A percentile compares a stretch with the other conserved stretches of the same genome.
Conservation (phyloP, 1,140 invertebrate species). For the Philopotamus ludificatus region DNA sequence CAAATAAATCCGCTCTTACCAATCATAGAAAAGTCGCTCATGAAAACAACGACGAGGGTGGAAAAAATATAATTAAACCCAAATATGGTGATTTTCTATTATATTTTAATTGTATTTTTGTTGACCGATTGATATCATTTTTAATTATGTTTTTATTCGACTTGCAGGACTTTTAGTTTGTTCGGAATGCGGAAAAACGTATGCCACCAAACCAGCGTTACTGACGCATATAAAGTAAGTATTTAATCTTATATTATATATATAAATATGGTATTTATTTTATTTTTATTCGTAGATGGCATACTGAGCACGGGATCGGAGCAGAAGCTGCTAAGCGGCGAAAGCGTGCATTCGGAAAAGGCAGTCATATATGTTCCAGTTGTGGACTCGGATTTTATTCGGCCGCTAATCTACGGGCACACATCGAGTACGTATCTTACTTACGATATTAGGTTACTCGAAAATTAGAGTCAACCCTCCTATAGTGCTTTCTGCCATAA, state of each 20-base stretch:
- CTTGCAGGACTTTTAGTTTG: slow-evolving; percentile 11
- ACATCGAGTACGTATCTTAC: slow-evolving; percentile 27
- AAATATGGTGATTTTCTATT: not conserved
- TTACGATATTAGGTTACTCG: too few species aligned
- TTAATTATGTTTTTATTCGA: slow-evolving; percentile 3
- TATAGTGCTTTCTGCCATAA: too few species aligned
- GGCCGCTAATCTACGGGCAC: slow-evolving; percentile 19
- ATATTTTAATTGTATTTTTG: not conserved
- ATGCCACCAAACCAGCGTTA: slow-evolving; percentile 21
- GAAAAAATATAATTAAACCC: slow-evolving; percentile 5
- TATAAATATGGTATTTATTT: not conserved
- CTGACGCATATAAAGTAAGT: slow-evolving; percentile 22
- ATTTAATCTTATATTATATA: not conserved
- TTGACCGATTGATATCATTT: not conserved
- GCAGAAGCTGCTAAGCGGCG: slow-evolving; percentile 10
- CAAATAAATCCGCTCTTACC: slow-evolving; percentile 15
- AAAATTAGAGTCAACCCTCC: too few species aligned
- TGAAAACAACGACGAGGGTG: not conserved
- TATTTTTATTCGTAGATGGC: slow-evolving; percentile 10
- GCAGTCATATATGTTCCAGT: slow-evolving; percentile 20
- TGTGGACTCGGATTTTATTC: slow-evolving; percentile 23
- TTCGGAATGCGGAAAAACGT: slow-evolving; percentile 23
- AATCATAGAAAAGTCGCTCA: slow-evolving; percentile 17
- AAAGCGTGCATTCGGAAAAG: slow-evolving; percentile 18
- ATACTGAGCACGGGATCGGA: slow-evolving; percentile 17